Conservation (phyloP, 2,888 invertebrate genomes). For the Omphaloscelis lunosa region DNA sequence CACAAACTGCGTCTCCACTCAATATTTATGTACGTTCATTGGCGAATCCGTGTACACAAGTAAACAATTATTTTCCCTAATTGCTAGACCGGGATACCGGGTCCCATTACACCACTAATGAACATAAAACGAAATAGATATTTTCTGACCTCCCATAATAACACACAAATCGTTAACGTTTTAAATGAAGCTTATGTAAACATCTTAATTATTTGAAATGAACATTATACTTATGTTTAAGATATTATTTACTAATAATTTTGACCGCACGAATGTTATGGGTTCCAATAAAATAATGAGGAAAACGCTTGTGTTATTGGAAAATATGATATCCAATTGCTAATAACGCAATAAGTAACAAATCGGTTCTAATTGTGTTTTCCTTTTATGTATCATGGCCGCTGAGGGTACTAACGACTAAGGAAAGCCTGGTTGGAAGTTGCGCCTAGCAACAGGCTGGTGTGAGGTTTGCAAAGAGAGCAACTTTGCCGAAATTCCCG, state of each 20-base stretch:
- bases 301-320: conserved; percentile 49
- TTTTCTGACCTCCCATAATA: conserved; percentile 84
- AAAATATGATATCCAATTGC: conserved; percentile 49
- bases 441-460: background rate
- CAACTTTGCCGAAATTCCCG: background rate
- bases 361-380: conserved; percentile 44
- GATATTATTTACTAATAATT: conserved; percentile 54
- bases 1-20: conserved; percentile 81
- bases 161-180: conserved; percentile 77
- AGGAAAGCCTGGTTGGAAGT: background rate
- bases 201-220: conserved; percentile 63
- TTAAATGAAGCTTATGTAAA: conserved; percentile 62
- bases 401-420: background rate
- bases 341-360: conserved; percentile 47
- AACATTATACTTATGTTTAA: conserved; percentile 34
- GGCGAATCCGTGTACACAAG: conserved; percentile 83
- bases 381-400: conserved; percentile 24
- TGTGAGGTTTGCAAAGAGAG: background rate
- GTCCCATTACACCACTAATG: conserved; percentile 86
- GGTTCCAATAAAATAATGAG: conserved; percentile 50
- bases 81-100: conserved; percentile 81
- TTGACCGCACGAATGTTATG: conserved; percentile 41
- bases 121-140: conserved; percentile 89
- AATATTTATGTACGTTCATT: conserved; percentile 84
- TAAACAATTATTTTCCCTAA: conserved; percentile 88